phyloP scores from a whole-genome alignment of 2,888 invertebrate species.

The Tinea trinotella region DNA sequence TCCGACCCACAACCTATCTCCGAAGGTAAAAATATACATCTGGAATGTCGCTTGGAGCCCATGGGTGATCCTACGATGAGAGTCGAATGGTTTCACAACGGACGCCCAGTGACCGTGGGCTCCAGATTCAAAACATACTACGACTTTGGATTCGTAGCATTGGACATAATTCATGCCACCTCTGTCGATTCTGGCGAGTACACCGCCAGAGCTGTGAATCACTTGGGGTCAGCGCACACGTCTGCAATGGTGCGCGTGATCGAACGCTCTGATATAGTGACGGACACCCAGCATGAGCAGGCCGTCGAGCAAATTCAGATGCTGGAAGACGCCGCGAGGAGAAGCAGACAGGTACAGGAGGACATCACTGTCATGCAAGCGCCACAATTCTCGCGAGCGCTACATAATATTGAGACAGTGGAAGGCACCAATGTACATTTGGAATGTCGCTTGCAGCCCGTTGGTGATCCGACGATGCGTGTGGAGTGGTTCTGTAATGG shows the following conservation, averaged over 20 bases:
- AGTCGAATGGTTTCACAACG: constrained; percentile 97
- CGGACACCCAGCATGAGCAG: constrained; percentile 93
- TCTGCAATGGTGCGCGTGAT: constrained; percentile 91
- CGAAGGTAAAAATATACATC: constrained; percentile 91
- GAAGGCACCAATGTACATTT: constrained; percentile 94
- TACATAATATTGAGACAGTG: constrained; percentile 91
- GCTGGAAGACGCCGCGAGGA: constrained; percentile 85
- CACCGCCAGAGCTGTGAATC: constrained; percentile 93
- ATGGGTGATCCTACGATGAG: constrained; percentile 97
- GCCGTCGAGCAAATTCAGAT: constrained; percentile 93
- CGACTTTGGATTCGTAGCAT: constrained; percentile 97
- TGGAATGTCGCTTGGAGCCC: constrained; percentile 93
- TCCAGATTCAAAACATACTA: constrained; percentile 95
- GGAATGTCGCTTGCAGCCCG: constrained; percentile 91
- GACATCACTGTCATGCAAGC: constrained; percentile 88
- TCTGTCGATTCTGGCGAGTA: constrained; percentile 97
- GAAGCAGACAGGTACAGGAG: constrained; percentile 80
- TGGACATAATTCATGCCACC: constrained; percentile 95
- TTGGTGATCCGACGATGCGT: constrained; percentile 92
- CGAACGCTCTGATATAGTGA: constrained; percentile 84
- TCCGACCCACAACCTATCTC: constrained; percentile 88
- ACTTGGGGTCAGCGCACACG: constrained; percentile 92
- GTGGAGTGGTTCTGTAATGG: constrained; percentile 98
- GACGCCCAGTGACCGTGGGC: constrained; percentile 88
- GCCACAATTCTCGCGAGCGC: constrained; percentile 88